Evolutionary conservation across 2,888 invertebrate species (phyloP).

Genomic region (Iphiclides podalirius): DNA sequence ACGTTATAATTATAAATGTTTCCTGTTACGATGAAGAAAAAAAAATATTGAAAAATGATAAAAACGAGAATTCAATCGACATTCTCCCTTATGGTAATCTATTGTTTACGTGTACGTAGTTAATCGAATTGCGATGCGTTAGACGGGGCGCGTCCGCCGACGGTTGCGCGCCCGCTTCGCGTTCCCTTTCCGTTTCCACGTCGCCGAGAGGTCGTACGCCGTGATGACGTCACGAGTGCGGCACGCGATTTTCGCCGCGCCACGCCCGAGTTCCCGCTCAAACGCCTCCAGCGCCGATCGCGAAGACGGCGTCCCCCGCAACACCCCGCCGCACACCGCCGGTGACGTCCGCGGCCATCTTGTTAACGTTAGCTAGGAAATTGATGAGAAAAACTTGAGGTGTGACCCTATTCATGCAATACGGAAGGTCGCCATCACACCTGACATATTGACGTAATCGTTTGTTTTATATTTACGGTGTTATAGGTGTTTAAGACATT

Average conservation of each 20-base stretch:
- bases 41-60: constrained; percentile 78
- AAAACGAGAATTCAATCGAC: constrained; percentile 73
- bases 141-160: constrained; percentile 65
- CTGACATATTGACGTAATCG: constrained; percentile 79
- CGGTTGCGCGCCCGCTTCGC: constrained; percentile 70
- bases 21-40: constrained; percentile 69
- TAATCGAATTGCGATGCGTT: constrained; percentile 78
- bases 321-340: constrained; percentile 44
- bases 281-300: constrained; percentile 22
- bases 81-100: constrained; percentile 79
- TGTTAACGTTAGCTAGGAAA: constrained; percentile 80
- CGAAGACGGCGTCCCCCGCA: no score
- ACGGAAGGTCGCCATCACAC: constrained; percentile 79
- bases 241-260: constrained; percentile 14
- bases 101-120: constrained; percentile 79
- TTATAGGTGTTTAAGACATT: constrained; percentile 80
- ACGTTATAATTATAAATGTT: constrained; percentile 81
- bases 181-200: constrained; percentile 59
- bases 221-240: constrained; percentile 47
- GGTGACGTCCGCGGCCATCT: constrained; percentile 72
- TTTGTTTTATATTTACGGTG: constrained; percentile 81
- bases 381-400: constrained; percentile 73
- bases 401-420: constrained; percentile 67
- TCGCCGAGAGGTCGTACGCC: constrained; percentile 68
- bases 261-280: constrained; percentile 21